A percentile compares a stretch with the other conserved stretches of the same genome.
Evolutionary conservation across 2,888 invertebrate genomes (phyloP).

Genomic region (Eupithecia dodoneata): DNA sequence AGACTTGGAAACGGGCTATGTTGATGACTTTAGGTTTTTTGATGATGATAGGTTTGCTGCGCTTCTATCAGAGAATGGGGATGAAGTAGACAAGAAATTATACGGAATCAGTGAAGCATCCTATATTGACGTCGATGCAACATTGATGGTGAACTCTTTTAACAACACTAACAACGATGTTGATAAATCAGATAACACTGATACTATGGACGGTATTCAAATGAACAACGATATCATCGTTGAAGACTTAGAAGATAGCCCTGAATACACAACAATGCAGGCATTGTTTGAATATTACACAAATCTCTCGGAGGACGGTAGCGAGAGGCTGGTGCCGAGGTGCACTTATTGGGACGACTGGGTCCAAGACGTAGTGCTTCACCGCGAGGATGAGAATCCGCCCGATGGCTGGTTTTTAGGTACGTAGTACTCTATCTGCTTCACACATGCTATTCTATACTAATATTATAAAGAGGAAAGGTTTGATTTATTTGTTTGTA

Average conservation of each 20-base stretch:
- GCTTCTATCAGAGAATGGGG: neutral
- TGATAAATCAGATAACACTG: neutral
- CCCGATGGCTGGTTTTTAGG: neutral
- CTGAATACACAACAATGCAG: slow-evolving; percentile 8
- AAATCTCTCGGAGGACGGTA: neutral
- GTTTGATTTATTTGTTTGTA: too few relatives aligned
- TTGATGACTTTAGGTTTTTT: neutral
- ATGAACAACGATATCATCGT: neutral
- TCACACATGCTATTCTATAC: neutral
- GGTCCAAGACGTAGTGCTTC: slow-evolving; percentile 12
- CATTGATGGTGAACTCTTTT: neutral
- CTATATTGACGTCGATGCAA: neutral
- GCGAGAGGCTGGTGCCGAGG: neutral
- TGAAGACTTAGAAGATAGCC: neutral
- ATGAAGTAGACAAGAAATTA: neutral
- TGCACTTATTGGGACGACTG: slow-evolving; percentile 13
- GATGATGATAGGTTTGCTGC: neutral
- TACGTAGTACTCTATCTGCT: slow-evolving; percentile 3
- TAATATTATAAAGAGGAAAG: too few relatives aligned
- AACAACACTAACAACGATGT: neutral
- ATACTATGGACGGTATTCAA: neutral
- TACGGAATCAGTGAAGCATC: neutral
- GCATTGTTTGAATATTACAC: slow-evolving; percentile 8
- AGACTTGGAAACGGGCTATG: neutral
- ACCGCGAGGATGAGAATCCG: neutral